Percentiles rank a stretch among this genome's conserved stretches.
Conservation (phyloP, 35 echinoderm and acorn worm species). For the Chiridota heheva region DNA sequence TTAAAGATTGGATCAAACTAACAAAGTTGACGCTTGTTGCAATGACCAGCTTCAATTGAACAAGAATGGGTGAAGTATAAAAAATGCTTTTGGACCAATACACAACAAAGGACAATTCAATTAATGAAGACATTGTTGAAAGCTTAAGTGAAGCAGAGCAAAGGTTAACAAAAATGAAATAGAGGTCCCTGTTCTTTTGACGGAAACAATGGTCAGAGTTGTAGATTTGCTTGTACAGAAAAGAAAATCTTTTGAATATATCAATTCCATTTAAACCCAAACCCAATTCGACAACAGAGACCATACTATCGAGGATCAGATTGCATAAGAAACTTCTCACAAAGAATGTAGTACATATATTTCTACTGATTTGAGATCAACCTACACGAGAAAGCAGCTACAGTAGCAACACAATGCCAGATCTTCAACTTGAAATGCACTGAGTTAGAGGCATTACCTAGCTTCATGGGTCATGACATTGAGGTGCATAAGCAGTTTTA, state of each 20-base stretch:
- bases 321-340: constrained; percentile 16
- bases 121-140: constrained; percentile 21
- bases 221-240: neutral
- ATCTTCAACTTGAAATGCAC: constrained; percentile 19
- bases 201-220: constrained; percentile 1
- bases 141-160: neutral
- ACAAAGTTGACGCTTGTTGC: neutral
- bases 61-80: neutral
- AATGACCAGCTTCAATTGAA: neutral
- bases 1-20: neutral
- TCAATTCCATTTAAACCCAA: constrained; percentile 24
- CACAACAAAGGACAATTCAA: no score
- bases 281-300: neutral
- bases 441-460: constrained; percentile 24
- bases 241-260: neutral
- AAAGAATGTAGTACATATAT: constrained; percentile 8
- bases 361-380: neutral
- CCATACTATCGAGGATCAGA: constrained; percentile 26
- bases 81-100: no score
- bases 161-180: constrained; percentile 20
- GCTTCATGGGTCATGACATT: neutral
- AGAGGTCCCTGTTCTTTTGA: constrained; percentile 33
- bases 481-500: constrained; percentile 5
- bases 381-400: constrained; percentile 18
- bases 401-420: constrained; percentile 36